Percentiles rank a stretch among this genome's conserved stretches.
These are phyloP conservation scores for Therioaphis trifolii DNA, from an alignment of 2,888 invertebrate species.

Conservation along the genomic window DNA sequence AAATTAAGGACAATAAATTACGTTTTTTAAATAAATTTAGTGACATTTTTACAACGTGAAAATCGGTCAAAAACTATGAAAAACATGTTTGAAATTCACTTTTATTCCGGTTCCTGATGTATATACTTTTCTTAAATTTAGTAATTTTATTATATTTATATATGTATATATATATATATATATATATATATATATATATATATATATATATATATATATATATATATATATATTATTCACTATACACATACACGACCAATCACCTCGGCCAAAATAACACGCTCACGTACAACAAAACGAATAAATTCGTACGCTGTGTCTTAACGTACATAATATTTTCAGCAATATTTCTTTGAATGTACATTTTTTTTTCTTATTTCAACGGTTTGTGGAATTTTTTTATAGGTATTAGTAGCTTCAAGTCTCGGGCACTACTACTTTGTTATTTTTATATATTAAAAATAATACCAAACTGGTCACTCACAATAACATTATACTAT, in stretches of 20 bases:
- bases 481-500: slow-evolving; percentile 43
- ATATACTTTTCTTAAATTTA: background rate
- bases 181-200: background rate
- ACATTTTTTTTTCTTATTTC: background rate
- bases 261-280: slow-evolving; percentile 40
- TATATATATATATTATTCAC: background rate
- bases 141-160: no score
- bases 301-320: slow-evolving; percentile 35
- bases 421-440: background rate
- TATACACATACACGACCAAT: slow-evolving; percentile 9
- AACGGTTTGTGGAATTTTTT: background rate
- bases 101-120: slow-evolving; percentile 7
- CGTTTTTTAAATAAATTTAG: no score
- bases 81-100: slow-evolving; percentile 39
- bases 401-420: no score
- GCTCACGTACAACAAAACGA: background rate
- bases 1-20: no score
- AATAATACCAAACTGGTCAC: slow-evolving; percentile 43
- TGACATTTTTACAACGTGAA: no score
- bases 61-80: background rate
- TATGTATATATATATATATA: background rate
- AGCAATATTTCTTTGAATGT: slow-evolving; percentile 21
- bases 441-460: slow-evolving; percentile 33
- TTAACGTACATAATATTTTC: slow-evolving; percentile 3
- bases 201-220: background rate